Base-by-base conservation (phyloP, 2,888 invertebrate species). In the Cynaeus angustus region DNA sequence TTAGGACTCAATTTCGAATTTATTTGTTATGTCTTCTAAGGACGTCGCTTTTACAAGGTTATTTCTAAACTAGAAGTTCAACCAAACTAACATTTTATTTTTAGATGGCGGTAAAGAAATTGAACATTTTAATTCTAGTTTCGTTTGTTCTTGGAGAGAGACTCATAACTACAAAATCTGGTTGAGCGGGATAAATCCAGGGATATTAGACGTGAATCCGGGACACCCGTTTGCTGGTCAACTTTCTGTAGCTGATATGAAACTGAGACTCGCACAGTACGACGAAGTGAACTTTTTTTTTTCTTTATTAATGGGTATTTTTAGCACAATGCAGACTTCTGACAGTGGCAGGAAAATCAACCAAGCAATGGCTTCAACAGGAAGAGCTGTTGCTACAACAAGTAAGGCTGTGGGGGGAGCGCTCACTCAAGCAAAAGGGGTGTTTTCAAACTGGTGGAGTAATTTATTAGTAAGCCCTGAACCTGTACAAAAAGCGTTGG, bases 221-320 rank as follows among this genome's bases (percentile, higher is more conserved):
- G 93, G 95, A 9, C 99, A 99, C 87, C 97, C 98, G 0, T 98
- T 95, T 86, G 94, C 96, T 56, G 98, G 99, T 0, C 96, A 98
- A 77, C 86, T 98, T 8, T 97, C 96, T 10, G 95, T 98, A 13
- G 91, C 95, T 56, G 99, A 99, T 85, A 96, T 99, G 93, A 96
- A 95, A 83, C 86, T 96, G 3, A 90, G 94, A 81, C 88, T 96
- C 72, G 90, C 96, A n/a, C 96, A 96, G 96, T 96, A 87, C 91
- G 93, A 16, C 45, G 4, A 50, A 10, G 8, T n/a, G n/a, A n/a
- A n/a, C n/a, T 1, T 21, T 21, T 1, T 21, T 21, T 21, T 21
- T 21, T 21, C 37, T 56, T 16, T 56, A 12, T 53, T 30, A 41
- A 66, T 69, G 72, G 71, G 37, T 21, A 61, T 64, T 74, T 84